Percentiles rank a stretch among this genome's conserved stretches.
Evolutionary conservation across 2,888 invertebrate genomes (phyloP).

Genomic region (Chrysolina haemoptera): DNA sequence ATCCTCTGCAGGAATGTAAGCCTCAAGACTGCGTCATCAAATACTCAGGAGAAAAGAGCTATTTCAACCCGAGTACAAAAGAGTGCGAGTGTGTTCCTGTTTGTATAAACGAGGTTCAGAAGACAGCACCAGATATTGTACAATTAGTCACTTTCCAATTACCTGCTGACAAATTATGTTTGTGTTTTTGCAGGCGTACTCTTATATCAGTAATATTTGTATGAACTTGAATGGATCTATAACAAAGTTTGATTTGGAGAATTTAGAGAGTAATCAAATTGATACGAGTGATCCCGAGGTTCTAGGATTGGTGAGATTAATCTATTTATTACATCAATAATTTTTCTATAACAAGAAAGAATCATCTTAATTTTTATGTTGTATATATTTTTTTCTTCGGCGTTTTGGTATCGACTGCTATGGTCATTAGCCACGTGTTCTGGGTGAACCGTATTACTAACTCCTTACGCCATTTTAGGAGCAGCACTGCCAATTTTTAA

Average conservation of each 20-base stretch:
- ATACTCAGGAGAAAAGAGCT: constrained; percentile 72
- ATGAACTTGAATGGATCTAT: constrained; percentile 65
- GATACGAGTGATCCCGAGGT: constrained; percentile 31
- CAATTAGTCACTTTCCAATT: neutral
- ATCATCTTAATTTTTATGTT: too few species aligned
- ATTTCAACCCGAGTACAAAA: constrained; percentile 67
- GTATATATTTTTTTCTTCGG: too few species aligned
- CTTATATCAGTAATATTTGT: constrained; percentile 67
- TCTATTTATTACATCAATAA: neutral
- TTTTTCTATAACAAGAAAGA: too few species aligned
- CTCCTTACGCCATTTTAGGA: too few species aligned
- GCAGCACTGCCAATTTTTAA: too few species aligned
- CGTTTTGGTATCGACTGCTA: too few species aligned
- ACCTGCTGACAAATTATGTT: neutral
- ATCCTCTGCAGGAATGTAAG: constrained; percentile 70
- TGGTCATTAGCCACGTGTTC: too few species aligned
- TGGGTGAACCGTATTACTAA: too few species aligned
- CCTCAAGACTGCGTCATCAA: constrained; percentile 73
- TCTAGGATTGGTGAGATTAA: constrained; percentile 32
- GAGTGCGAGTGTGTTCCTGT: constrained; percentile 66
- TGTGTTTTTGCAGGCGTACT: constrained; percentile 62
- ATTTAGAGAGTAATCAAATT: constrained; percentile 54
- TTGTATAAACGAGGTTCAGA: constrained; percentile 61
- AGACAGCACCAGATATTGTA: constrained; percentile 46
- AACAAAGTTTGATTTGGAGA: constrained; percentile 59